These are phyloP conservation scores for Mystacornis crossleyi DNA, from an alignment of 2,113 vertebrate species.

Conservation along the genomic window DNA sequence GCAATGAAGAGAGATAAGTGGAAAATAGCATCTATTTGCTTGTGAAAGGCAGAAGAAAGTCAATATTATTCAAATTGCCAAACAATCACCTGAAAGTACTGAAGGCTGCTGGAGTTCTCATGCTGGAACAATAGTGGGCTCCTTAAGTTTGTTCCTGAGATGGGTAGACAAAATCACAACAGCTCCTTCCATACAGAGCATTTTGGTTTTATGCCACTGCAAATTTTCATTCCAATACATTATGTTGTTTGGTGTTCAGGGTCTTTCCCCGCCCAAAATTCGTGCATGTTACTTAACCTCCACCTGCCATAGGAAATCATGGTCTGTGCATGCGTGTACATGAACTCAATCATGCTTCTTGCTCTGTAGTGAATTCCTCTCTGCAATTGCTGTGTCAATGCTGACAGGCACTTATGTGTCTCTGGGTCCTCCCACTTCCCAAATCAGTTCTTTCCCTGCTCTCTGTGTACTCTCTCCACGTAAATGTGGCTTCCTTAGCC, in stretches of 20 bases:
- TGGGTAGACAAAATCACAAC: background rate
- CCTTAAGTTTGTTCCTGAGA: background rate
- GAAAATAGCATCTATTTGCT: conserved; percentile 8
- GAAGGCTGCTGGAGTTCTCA: background rate
- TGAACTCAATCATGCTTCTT: background rate
- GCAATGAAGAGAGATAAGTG: background rate
- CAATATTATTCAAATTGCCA: background rate
- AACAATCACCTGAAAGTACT: background rate
- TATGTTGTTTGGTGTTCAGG: background rate
- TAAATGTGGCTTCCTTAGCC: background rate
- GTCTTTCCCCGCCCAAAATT: background rate
- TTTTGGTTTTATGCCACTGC: background rate
- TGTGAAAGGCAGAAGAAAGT: background rate
- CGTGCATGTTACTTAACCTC: background rate
- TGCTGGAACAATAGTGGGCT: background rate
- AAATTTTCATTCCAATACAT: background rate
- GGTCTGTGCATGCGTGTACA: background rate
- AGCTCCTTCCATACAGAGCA: background rate
- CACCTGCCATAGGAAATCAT: background rate
- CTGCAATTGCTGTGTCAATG: background rate
- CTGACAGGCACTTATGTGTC: background rate
- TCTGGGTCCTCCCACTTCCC: background rate
- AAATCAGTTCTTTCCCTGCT: background rate
- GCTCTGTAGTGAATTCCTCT: background rate
- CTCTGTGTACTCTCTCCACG: background rate